Percentiles rank a stretch among this genome's conserved stretches.
Evolutionary conservation across 2,888 invertebrate genomes (phyloP).

Genomic region (Acrocyrtus sp.): DNA sequence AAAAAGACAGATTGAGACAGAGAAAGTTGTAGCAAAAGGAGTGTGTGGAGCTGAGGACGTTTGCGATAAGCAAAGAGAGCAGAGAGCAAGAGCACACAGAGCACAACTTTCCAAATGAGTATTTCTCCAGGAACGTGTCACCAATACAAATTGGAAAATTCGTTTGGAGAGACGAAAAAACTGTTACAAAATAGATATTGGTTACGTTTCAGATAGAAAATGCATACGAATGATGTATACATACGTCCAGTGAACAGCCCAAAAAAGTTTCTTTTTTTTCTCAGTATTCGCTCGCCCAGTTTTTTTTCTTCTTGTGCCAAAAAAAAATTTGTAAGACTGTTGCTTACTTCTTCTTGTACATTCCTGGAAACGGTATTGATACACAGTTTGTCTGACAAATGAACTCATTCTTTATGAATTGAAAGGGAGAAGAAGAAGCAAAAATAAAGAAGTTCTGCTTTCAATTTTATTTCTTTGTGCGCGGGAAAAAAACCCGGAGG

Average conservation of each 20-base stretch:
- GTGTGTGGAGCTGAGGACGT: constrained; percentile 23
- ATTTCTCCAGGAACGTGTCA: constrained; percentile 44
- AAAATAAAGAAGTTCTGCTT: too few relatives aligned
- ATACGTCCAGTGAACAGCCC: too few relatives aligned
- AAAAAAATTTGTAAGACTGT: constrained; percentile 31
- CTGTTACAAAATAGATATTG: too few relatives aligned
- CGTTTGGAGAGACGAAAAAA: constrained; percentile 12
- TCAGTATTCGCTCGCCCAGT: too few relatives aligned
- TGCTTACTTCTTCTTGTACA: constrained; percentile 19
- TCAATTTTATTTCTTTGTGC: too few relatives aligned
- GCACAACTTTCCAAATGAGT: constrained; percentile 48
- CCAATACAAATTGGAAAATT: constrained; percentile 46
- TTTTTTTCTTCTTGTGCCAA: too few relatives aligned
- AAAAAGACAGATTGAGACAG: neutral
- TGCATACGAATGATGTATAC: too few relatives aligned
- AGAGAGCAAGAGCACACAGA: too few relatives aligned
- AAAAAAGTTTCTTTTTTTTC: too few relatives aligned
- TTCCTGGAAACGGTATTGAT: constrained; percentile 35
- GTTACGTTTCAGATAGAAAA: neutral
- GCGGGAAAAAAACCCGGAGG: too few relatives aligned
- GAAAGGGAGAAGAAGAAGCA: too few relatives aligned
- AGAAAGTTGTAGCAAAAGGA: constrained; percentile 10
- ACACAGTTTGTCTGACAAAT: constrained; percentile 47
- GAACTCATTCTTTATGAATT: constrained; percentile 42
- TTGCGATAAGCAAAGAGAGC: too few relatives aligned